Conservation (phyloP, 2,113 vertebrate species). For the Cromileptes altivelis region DNA sequence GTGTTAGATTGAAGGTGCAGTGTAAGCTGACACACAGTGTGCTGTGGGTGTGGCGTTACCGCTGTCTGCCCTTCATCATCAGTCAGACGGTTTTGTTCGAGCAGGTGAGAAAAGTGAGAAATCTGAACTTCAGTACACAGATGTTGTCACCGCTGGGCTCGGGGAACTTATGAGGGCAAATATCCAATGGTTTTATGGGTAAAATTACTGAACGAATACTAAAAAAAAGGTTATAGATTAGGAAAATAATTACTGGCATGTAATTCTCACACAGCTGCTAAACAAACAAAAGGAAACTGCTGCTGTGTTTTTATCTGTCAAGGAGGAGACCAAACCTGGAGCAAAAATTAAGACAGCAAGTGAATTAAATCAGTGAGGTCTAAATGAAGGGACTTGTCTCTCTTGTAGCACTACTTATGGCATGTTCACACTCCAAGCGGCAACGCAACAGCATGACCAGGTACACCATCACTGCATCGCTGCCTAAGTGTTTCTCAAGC, state of each 20-base stretch:
- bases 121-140: slow-evolving; percentile 9
- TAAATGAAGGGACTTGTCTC: not conserved
- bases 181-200: not conserved
- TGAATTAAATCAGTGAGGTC: not conserved
- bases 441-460: too few species aligned
- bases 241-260: not conserved
- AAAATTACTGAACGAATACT: not conserved
- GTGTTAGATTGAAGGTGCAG: slow-evolving; percentile 60
- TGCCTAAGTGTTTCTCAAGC: too few species aligned
- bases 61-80: slow-evolving; percentile 58
- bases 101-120: not conserved
- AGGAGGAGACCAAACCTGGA: not conserved
- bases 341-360: not conserved
- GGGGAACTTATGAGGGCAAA: not conserved
- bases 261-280: not conserved
- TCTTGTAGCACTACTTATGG: not conserved
- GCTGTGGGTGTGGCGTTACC: slow-evolving; percentile 52
- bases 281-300: not conserved
- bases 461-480: too few species aligned
- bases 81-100: slow-evolving; percentile 19
- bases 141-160: not conserved
- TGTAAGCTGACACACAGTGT: slow-evolving; percentile 63
- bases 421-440: too few species aligned
- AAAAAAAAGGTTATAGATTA: not conserved
- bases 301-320: slow-evolving; percentile 10